Percentiles rank a stretch among this genome's conserved stretches.
These are phyloP conservation scores for Micromussa lordhowensis DNA, from an alignment of 92 coral and sea anemone species.

Conservation along the genomic window DNA sequence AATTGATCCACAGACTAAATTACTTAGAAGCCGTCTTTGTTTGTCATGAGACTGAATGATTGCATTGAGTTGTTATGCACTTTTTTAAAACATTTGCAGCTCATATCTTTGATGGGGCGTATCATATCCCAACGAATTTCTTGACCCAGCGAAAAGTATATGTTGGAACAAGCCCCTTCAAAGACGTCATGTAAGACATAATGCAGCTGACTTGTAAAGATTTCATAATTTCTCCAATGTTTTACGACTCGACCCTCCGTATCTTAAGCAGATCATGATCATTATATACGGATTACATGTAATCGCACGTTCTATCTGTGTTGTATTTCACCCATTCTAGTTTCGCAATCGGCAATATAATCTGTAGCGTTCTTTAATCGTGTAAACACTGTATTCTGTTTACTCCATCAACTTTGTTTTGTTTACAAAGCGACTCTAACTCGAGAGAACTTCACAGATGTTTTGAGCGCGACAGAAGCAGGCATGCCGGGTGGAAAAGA, in stretches of 20 bases:
- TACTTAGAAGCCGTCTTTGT: not conserved
- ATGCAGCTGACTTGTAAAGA: not conserved
- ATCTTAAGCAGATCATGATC: not conserved
- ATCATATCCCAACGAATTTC: not conserved
- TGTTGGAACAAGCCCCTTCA: not conserved
- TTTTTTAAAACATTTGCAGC: not conserved
- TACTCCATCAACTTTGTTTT: constrained; percentile 3
- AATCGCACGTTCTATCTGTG: not conserved
- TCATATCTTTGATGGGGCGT: not conserved
- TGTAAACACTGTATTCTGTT: constrained; percentile 19
- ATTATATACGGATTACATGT: not conserved
- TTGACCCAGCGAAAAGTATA: not conserved
- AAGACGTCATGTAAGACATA: not conserved
- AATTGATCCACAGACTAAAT: not conserved
- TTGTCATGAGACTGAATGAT: constrained; percentile 5
- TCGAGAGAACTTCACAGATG: constrained; percentile 21
- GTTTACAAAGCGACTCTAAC: constrained; percentile 24
- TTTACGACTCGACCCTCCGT: not conserved
- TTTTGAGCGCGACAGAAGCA: not conserved
- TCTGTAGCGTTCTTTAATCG: not conserved
- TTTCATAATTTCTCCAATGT: not conserved
- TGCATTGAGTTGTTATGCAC: not conserved
- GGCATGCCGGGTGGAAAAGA: not conserved
- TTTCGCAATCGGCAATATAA: constrained; percentile 40
- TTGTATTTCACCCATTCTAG: not conserved